A percentile compares a stretch with the other conserved stretches of the same genome.
Conservation (phyloP, 2,797 vertebrate species). For the Danio tinwini region DNA sequence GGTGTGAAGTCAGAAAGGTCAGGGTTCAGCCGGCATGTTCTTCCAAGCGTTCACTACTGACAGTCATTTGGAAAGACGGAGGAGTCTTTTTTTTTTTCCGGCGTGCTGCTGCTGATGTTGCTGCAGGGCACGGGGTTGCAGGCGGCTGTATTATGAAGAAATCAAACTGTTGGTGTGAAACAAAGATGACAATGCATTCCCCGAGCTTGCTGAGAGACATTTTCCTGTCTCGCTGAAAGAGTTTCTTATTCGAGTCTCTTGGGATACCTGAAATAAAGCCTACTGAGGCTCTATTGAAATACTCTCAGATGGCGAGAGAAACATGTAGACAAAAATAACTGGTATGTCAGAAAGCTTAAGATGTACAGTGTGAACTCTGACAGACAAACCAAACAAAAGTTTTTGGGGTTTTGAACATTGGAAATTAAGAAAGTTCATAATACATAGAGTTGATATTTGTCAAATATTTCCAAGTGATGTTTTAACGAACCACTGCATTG, state of each 20-base stretch:
- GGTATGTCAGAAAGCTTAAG: not conserved
- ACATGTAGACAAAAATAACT: slow-evolving; percentile 1
- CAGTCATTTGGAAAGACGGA: slow-evolving; percentile 53
- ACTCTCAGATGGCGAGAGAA: not conserved
- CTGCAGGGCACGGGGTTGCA: slow-evolving; percentile 45
- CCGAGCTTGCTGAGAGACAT: slow-evolving; percentile 4
- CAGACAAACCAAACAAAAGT: no score
- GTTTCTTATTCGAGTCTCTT: slow-evolving; percentile 9
- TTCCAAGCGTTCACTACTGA: slow-evolving; percentile 39
- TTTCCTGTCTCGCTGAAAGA: not conserved
- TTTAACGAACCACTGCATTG: no score
- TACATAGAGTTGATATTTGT: no score
- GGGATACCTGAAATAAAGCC: slow-evolving; percentile 21
- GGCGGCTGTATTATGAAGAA: slow-evolving; percentile 40
- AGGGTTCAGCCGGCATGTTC: slow-evolving; percentile 37
- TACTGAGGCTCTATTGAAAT: slow-evolving; percentile 20
- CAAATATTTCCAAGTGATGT: no score
- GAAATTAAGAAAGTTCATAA: no score
- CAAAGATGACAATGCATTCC: slow-evolving; percentile 9
- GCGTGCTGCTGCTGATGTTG: slow-evolving; percentile 31
- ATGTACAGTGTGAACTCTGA: not conserved
- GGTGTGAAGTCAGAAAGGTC: slow-evolving; percentile 28
- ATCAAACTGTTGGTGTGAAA: slow-evolving; percentile 33
- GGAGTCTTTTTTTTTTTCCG: slow-evolving; percentile 47
- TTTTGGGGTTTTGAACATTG: no score